Evolutionary conservation across 2,797 vertebrate species (phyloP).

Genomic region (Pseudomugil tenellus): DNA sequence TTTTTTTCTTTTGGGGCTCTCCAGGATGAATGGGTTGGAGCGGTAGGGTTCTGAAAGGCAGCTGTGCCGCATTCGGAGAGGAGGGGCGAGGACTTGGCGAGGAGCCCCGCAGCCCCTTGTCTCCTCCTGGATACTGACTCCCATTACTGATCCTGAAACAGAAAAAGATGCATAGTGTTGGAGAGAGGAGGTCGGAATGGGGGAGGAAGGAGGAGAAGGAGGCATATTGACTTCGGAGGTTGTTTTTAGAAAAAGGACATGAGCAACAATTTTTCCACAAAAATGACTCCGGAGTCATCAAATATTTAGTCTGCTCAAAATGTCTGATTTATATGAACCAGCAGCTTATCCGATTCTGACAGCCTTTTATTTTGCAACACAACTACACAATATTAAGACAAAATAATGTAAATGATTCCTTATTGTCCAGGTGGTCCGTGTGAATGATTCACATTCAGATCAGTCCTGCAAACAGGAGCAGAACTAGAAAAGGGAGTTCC

Average conservation of each 20-base stretch:
- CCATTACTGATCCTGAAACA: constrained; percentile 72
- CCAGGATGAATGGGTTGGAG: constrained; percentile 94
- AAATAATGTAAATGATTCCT: constrained; percentile 19
- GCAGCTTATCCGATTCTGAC: constrained; percentile 91
- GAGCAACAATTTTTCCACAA: constrained; percentile 23
- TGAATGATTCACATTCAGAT: constrained; percentile 24
- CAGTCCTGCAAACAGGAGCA: constrained; percentile 42
- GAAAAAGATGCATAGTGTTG: constrained; percentile 47
- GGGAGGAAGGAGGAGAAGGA: neutral
- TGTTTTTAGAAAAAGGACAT: constrained; percentile 41
- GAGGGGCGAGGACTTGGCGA: constrained; percentile 88
- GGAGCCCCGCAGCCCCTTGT: constrained; percentile 66
- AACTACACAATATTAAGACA: constrained; percentile 5
- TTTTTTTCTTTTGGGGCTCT: constrained; percentile 66
- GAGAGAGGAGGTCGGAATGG: neutral
- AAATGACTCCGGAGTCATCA: constrained; percentile 45
- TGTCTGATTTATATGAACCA: constrained; percentile 43
- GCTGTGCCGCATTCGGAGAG: constrained; percentile 90
- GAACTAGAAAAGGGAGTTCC: constrained; percentile 51
- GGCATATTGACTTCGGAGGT: constrained; percentile 51
- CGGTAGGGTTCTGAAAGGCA: constrained; percentile 92
- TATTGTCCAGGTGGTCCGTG: constrained; percentile 19
- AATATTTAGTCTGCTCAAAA: constrained; percentile 43
- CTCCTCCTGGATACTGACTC: constrained; percentile 78
- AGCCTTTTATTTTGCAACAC: too few species aligned